Percentiles rank a stretch among this genome's conserved stretches.
Evolutionary conservation across 2,113 vertebrate genomes (phyloP).

Genomic region (Ciconia stormi): DNA sequence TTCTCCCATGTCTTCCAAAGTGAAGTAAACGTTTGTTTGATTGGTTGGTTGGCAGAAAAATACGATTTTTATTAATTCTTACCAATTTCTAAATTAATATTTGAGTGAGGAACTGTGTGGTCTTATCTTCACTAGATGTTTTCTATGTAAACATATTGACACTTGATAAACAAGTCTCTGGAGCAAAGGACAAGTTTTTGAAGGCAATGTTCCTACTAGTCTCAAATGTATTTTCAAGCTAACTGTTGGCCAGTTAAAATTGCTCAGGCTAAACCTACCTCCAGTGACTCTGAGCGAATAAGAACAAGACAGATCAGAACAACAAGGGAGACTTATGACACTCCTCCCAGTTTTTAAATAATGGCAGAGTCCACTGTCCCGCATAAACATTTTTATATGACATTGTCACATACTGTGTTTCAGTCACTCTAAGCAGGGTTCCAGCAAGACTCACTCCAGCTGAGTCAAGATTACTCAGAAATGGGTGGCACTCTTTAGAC

Average conservation of each 20-base stretch:
- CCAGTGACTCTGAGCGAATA: neutral
- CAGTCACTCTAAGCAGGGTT: neutral
- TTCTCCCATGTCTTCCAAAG: neutral
- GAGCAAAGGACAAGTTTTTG: neutral
- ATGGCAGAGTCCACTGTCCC: neutral
- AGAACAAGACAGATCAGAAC: neutral
- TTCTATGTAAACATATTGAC: neutral
- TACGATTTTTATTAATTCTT: neutral
- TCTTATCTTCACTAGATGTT: neutral
- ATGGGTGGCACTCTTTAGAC: neutral
- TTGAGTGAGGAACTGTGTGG: neutral
- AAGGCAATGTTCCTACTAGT: neutral
- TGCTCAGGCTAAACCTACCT: neutral
- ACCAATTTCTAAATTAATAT: neutral
- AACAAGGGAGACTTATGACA: neutral
- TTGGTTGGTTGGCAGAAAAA: neutral
- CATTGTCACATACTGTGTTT: neutral
- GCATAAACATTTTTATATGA: neutral
- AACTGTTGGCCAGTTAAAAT: neutral
- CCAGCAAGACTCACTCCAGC: neutral
- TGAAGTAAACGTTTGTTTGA: neutral
- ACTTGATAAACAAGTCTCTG: neutral
- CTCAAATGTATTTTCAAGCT: neutral
- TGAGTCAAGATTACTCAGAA: neutral
- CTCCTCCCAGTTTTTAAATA: neutral